These are phyloP conservation scores for Temnothorax unifasciatus DNA, from an alignment of 2,888 invertebrate genomes.

Conservation along the genomic window DNA sequence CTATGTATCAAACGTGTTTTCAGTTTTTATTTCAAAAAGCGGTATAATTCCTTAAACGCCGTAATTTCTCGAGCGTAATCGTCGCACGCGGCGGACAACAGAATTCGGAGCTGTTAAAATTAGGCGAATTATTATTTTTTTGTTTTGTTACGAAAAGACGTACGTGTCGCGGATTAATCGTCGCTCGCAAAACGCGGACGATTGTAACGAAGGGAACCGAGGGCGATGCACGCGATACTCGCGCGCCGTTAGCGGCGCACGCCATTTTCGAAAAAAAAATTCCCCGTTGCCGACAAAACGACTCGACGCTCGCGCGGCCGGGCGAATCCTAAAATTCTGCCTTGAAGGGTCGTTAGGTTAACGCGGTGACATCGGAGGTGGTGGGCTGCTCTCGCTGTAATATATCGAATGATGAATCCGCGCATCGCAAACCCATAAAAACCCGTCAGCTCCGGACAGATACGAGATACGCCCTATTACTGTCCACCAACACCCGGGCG, in stretches of 20 bases:
- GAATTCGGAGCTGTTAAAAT: slow-evolving; percentile 24
- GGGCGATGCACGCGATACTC: slow-evolving; percentile 40
- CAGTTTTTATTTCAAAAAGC: slow-evolving; percentile 29
- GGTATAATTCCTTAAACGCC: slow-evolving; percentile 22
- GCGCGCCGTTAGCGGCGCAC: slow-evolving; percentile 49
- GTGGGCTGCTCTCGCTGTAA: slow-evolving; percentile 76
- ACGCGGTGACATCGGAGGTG: slow-evolving; percentile 81
- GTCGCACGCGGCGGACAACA: not conserved
- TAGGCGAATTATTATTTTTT: not conserved
- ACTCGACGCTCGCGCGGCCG: slow-evolving; percentile 50
- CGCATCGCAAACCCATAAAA: slow-evolving; percentile 85
- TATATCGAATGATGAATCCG: slow-evolving; percentile 85
- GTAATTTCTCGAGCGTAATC: not conserved
- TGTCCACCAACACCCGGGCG: slow-evolving; percentile 81
- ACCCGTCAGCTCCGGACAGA: slow-evolving; percentile 84
- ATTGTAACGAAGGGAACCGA: slow-evolving; percentile 46
- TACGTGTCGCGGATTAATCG: slow-evolving; percentile 41
- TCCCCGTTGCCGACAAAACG: slow-evolving; percentile 50
- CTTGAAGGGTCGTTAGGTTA: slow-evolving; percentile 81
- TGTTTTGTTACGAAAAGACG: not conserved
- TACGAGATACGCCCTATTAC: slow-evolving; percentile 86
- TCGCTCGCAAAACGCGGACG: slow-evolving; percentile 41
- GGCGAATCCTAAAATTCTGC: slow-evolving; percentile 75
- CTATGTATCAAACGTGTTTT: slow-evolving; percentile 50
- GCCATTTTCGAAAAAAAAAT: slow-evolving; percentile 62